Percentiles rank a stretch among this genome's conserved stretches.
Conservation (phyloP, 2,113 vertebrate species). For the Hyaena hyaena region DNA sequence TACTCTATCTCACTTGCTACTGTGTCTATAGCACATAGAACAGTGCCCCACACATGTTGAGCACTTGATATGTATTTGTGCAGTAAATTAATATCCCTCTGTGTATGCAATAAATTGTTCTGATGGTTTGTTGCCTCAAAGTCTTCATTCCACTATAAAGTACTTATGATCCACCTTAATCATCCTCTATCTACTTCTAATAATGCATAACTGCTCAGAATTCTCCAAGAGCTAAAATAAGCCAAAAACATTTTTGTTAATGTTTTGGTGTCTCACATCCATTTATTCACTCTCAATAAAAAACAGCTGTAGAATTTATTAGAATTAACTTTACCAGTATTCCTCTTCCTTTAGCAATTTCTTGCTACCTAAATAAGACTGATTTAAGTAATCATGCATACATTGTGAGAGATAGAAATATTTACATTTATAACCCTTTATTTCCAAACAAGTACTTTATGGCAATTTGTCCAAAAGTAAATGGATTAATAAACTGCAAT, state of each 20-base stretch:
- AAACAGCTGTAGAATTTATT: neutral
- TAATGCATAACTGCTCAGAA: constrained; percentile 12
- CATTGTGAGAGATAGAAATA: neutral
- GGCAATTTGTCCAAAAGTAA: neutral
- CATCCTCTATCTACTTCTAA: neutral
- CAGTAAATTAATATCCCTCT: neutral
- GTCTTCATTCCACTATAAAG: neutral
- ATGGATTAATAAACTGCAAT: neutral
- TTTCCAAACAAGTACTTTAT: neutral
- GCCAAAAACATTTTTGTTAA: neutral
- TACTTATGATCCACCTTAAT: neutral
- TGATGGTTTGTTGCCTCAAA: neutral
- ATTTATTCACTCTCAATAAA: neutral
- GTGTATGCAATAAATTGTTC: neutral
- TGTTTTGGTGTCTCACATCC: neutral
- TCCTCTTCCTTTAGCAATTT: neutral
- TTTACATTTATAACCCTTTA: neutral
- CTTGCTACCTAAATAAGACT: neutral
- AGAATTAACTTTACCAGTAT: neutral
- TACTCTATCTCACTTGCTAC: neutral
- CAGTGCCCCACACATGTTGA: neutral
- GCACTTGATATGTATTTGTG: neutral
- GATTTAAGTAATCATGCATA: neutral
- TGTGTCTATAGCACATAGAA: neutral
- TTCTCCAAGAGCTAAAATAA: neutral